Evolutionary conservation across 2,888 invertebrate species (phyloP).

Genomic region (Ellobium chinense): DNA sequence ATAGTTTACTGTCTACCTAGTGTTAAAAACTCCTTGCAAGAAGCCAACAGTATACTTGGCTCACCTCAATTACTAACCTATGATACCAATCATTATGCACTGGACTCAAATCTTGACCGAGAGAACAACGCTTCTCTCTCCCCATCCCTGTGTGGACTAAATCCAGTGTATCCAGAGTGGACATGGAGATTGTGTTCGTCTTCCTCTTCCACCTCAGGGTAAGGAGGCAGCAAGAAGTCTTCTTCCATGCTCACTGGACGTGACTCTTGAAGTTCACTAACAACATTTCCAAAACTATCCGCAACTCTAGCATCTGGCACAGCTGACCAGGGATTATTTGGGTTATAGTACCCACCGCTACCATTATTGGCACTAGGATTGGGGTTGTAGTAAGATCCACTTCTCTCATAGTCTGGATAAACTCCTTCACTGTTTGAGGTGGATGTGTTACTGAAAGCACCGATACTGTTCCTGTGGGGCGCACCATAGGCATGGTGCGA

Average conservation of each 20-base stretch:
- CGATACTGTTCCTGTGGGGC: constrained; percentile 37
- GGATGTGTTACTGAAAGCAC: constrained; percentile 38
- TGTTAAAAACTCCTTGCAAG: too few species aligned
- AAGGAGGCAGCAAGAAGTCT: constrained; percentile 49
- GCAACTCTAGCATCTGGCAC: not conserved
- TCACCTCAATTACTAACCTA: too few species aligned
- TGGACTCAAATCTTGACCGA: constrained; percentile 25
- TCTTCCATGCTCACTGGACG: constrained; percentile 45
- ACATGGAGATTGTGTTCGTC: constrained; percentile 28
- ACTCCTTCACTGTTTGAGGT: constrained; percentile 17
- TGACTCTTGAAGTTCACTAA: constrained; percentile 24
- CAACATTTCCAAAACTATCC: constrained; percentile 3
- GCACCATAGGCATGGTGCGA: constrained; percentile 42
- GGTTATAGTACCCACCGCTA: not conserved
- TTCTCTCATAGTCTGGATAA: not conserved
- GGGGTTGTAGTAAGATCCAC: constrained; percentile 6
- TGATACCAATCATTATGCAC: constrained; percentile 35
- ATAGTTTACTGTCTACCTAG: too few species aligned
- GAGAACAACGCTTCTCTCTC: constrained; percentile 29
- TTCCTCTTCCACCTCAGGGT: constrained; percentile 46
- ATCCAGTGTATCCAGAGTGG: constrained; percentile 28
- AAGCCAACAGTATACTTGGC: too few species aligned
- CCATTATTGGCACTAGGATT: not conserved
- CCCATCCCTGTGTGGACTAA: constrained; percentile 27
- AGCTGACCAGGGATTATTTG: not conserved